A percentile compares a stretch with the other conserved stretches of the same genome.
Conservation (phyloP, 2,113 vertebrate species). For the Mormoops blainvillei region DNA sequence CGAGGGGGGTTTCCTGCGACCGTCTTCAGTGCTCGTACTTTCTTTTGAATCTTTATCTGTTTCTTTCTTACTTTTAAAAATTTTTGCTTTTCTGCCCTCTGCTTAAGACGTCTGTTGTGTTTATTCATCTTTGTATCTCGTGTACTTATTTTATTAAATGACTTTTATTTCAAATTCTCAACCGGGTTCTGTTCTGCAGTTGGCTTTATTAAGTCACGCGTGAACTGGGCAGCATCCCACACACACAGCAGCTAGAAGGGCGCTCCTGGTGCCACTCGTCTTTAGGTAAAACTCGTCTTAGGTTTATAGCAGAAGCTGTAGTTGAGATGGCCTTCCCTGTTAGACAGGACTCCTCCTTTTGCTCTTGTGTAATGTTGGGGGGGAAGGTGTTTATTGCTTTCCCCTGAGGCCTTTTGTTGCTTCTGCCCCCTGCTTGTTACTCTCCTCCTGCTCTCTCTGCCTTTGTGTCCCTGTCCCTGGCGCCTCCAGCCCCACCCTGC, state of each 20-base stretch:
- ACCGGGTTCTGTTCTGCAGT: neutral
- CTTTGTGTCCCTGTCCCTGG: no score
- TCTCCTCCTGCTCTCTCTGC: neutral
- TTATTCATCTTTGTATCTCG: neutral
- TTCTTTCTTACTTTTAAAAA: neutral
- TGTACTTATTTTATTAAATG: neutral
- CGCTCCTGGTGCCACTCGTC: neutral
- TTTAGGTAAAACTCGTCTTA: neutral
- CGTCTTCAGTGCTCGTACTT: neutral
- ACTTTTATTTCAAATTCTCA: neutral
- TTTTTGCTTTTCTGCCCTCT: neutral
- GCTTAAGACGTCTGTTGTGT: neutral
- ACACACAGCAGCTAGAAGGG: neutral
- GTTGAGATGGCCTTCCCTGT: neutral
- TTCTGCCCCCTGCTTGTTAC: no score
- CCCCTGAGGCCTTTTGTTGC: neutral
- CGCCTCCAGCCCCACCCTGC: neutral
- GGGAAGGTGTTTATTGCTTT: neutral
- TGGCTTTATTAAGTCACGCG: rapidly evolving
- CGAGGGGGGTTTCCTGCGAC: no score
- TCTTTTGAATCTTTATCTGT: neutral
- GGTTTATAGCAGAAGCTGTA: neutral
- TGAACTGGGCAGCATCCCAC: neutral
- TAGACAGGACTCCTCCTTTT: neutral
- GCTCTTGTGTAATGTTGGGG: neutral